phyloP scores from a whole-genome alignment of 2,888 invertebrate genomes.

The Rhorus exstirpatorius region DNA sequence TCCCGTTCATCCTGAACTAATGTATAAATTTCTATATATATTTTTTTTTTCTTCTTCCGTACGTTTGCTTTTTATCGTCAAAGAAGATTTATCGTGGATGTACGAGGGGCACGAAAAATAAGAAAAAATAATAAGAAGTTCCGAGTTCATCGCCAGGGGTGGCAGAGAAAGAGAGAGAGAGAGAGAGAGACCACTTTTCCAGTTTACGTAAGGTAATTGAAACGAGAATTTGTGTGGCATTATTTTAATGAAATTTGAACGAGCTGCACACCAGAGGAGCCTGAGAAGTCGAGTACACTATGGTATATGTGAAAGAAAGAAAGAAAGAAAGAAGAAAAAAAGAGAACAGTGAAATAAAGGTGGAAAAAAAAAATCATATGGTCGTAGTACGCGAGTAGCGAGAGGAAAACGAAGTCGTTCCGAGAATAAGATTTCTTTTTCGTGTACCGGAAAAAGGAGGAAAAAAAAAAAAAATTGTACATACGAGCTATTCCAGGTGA shows the following conservation, averaged over 20 bases:
- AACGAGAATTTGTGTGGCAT: constrained; percentile 75
- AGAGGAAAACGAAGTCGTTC: constrained; percentile 61
- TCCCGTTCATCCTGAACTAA: neutral
- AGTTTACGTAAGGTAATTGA: constrained; percentile 72
- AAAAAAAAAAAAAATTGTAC: constrained; percentile 21
- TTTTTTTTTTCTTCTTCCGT: constrained; percentile 9
- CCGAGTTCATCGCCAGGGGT: constrained; percentile 31
- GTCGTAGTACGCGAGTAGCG: constrained; percentile 35
- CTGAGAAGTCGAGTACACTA: constrained; percentile 32
- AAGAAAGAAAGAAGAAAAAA: constrained; percentile 36
- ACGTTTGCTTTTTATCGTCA: constrained; percentile 24
- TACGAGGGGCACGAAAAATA: neutral
- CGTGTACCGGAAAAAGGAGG: neutral
- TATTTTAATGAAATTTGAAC: constrained; percentile 77
- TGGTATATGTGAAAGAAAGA: constrained; percentile 5
- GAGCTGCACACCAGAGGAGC: constrained; percentile 28
- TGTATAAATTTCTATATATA: constrained; percentile 1
- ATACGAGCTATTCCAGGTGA: too few species aligned
- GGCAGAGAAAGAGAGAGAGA: neutral
- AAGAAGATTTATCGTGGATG: constrained; percentile 20
- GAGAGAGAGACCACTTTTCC: constrained; percentile 26
- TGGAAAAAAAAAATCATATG: constrained; percentile 18
- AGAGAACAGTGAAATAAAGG: neutral
- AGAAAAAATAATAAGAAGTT: constrained; percentile 3
- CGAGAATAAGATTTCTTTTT: constrained; percentile 68